Percentiles rank a stretch among this genome's conserved stretches.
Conservation (phyloP, 2,888 invertebrate species). For the Limenitis camilla region DNA sequence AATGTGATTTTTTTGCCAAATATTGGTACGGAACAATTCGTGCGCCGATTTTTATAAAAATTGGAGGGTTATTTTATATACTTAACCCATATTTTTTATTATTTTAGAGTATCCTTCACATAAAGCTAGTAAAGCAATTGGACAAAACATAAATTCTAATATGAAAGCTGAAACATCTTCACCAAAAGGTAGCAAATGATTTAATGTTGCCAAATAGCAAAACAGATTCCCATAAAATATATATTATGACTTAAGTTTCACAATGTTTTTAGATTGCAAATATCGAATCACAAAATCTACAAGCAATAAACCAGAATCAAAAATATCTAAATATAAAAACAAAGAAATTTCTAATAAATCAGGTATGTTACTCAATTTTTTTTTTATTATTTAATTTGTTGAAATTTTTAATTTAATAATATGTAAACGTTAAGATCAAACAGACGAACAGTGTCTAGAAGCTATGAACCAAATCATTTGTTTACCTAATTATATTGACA, state of each 20-base stretch:
- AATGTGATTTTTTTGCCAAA: too few species aligned
- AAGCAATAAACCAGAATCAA: conserved; percentile 7
- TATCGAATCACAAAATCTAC: too few species aligned
- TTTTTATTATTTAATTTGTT: neutral
- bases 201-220: too few species aligned
- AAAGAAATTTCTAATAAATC: neutral
- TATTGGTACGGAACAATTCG: too few species aligned
- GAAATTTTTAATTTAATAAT: too few species aligned
- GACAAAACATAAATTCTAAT: conserved; percentile 6
- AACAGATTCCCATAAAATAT: too few species aligned
- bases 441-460: conserved; percentile 9
- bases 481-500: neutral
- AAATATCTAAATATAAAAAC: conserved; percentile 1
- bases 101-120: neutral
- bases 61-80: too few species aligned
- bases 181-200: conserved; percentile 30
- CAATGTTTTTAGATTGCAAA: too few species aligned
- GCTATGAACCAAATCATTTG: neutral
- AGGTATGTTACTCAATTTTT: neutral
- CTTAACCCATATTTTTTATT: too few species aligned
- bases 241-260: too few species aligned
- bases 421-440: neutral
- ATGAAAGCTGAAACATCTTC: conserved; percentile 20
- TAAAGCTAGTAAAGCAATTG: conserved; percentile 3
- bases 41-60: too few species aligned